Evolutionary conservation across 2,888 invertebrate species (phyloP).

Genomic region (Busseola fusca): DNA sequence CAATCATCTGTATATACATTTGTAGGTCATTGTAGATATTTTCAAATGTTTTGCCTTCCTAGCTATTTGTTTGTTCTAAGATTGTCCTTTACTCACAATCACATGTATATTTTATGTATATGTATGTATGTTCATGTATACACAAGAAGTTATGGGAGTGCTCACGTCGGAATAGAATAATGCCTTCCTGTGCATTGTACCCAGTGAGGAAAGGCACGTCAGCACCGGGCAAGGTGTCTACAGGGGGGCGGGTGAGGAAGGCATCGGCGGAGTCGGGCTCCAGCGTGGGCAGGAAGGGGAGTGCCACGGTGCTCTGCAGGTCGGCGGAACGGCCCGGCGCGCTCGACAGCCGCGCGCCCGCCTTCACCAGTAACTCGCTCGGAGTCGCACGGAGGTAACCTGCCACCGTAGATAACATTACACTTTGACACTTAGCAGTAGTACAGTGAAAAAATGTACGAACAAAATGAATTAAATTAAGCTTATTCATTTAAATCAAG

Average conservation of each 20-base stretch:
- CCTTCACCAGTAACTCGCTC: constrained; percentile 89
- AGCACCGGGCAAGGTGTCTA: constrained; percentile 83
- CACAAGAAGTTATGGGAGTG: constrained; percentile 30
- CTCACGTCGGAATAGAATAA: constrained; percentile 90
- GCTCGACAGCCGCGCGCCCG: constrained; percentile 86
- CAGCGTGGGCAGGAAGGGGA: constrained; percentile 89
- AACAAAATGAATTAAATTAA: not conserved
- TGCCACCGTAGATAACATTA: constrained; percentile 48
- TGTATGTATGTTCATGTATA: too few relatives aligned
- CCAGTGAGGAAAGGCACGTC: constrained; percentile 91
- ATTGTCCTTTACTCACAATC: not conserved
- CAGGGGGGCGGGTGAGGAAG: constrained; percentile 88
- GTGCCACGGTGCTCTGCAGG: constrained; percentile 89
- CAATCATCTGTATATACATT: constrained; percentile 32
- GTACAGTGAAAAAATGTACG: not conserved
- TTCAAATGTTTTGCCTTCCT: constrained; percentile 5
- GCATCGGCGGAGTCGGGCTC: constrained; percentile 81
- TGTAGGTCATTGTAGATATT: constrained; percentile 13
- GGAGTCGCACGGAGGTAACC: constrained; percentile 89
- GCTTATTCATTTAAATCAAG: not conserved
- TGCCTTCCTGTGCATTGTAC: constrained; percentile 91
- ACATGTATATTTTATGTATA: too few relatives aligned
- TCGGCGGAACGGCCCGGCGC: constrained; percentile 81
- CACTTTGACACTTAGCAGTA: not conserved
- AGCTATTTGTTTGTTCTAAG: not conserved